phyloP scores from a whole-genome alignment of 2,113 vertebrate species.

The Nycticebus coucang region DNA sequence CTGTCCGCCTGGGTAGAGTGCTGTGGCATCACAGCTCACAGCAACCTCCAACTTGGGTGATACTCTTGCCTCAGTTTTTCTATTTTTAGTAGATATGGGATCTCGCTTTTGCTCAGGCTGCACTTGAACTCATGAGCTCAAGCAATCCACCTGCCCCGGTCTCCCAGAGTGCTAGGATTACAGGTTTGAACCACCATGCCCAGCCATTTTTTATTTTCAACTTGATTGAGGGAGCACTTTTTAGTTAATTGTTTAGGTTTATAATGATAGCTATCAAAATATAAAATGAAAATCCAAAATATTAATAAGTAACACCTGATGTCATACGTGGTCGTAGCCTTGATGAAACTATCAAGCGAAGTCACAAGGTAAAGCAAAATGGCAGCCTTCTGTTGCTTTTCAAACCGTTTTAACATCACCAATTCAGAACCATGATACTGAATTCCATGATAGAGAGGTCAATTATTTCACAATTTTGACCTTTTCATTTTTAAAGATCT shows the following conservation, averaged over 20 bases:
- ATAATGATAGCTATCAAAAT: neutral
- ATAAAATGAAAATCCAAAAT: neutral
- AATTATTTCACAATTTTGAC: neutral
- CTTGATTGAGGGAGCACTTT: neutral
- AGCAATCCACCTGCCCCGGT: too few species aligned
- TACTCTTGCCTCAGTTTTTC: too few species aligned
- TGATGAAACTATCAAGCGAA: neutral
- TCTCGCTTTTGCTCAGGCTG: too few species aligned
- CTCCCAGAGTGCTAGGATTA: too few species aligned
- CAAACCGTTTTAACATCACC: neutral
- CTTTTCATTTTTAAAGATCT: neutral
- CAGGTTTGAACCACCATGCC: too few species aligned
- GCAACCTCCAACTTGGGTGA: too few species aligned
- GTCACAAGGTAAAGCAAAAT: conserved; percentile 16
- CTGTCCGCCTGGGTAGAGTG: too few species aligned
- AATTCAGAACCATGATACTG: neutral
- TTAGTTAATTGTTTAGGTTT: neutral
- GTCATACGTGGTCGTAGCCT: neutral
- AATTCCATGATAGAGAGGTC: neutral
- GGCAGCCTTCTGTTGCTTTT: neutral
- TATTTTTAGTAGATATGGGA: too few species aligned
- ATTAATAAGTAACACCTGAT: conserved; percentile 8
- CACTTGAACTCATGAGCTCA: too few species aligned
- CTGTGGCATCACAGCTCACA: too few species aligned
- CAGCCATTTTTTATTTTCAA: neutral